A percentile compares a stretch with the other conserved stretches of the same genome.
Conservation (phyloP, 2,113 vertebrate genomes). For the Prolemur simus region DNA sequence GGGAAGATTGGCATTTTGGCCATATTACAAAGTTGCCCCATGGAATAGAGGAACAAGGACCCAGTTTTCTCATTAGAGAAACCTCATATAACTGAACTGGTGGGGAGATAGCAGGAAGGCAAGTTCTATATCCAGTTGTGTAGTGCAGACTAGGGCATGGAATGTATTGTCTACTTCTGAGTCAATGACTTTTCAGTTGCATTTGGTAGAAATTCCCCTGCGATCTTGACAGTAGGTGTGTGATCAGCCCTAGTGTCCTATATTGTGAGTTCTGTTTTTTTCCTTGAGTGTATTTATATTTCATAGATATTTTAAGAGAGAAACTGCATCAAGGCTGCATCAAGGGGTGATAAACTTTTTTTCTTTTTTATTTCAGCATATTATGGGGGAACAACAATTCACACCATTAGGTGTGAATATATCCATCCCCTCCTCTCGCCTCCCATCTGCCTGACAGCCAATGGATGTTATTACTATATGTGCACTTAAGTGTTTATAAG, state of each 20-base stretch:
- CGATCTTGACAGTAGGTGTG: background rate
- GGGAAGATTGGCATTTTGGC: background rate
- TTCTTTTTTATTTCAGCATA: no score
- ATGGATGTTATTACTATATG: no score
- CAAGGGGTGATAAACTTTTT: background rate
- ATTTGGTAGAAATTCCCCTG: background rate
- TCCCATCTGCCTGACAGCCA: no score
- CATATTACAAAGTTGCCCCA: background rate
- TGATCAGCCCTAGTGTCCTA: background rate
- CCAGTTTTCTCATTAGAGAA: background rate
- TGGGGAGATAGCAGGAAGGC: background rate
- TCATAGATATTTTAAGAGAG: background rate
- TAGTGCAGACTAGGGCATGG: background rate
- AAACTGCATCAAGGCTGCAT: background rate
- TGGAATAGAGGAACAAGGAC: background rate
- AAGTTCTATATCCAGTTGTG: background rate
- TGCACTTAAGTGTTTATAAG: no score
- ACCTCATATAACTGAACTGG: background rate
- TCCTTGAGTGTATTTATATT: background rate
- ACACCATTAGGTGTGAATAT: no score
- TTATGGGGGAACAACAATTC: no score
- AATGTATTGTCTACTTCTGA: background rate
- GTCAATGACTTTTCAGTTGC: background rate
- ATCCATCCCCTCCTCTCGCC: no score
- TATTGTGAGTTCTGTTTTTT: background rate